Percentiles rank a stretch among this genome's conserved stretches.
Evolutionary conservation across 2,113 vertebrate species (phyloP).

Genomic region (Leiothrix lutea): DNA sequence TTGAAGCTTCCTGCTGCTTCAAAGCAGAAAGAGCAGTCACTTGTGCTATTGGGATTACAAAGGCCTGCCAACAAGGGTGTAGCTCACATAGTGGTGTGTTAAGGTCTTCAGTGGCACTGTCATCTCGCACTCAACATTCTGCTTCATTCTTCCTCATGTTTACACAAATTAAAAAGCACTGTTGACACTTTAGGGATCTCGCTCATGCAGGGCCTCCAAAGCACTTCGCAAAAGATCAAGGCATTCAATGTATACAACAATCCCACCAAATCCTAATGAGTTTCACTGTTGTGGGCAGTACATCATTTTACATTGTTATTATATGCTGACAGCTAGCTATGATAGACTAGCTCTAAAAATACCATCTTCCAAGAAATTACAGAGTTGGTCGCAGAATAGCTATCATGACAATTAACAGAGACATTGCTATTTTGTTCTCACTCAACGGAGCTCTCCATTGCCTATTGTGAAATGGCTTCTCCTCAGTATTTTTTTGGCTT

Average conservation of each 20-base stretch:
- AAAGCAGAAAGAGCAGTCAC: background rate
- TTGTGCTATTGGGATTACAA: background rate
- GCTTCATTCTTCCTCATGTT: background rate
- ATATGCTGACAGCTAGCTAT: background rate
- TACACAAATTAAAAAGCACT: background rate
- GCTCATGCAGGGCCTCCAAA: background rate
- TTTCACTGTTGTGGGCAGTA: background rate
- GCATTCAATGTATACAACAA: background rate
- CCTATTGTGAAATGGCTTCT: background rate
- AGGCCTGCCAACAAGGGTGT: background rate
- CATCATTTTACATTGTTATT: background rate
- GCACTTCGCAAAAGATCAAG: background rate
- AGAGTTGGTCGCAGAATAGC: background rate
- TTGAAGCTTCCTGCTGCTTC: conserved; percentile 17
- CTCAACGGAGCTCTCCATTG: background rate
- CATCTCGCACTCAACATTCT: background rate
- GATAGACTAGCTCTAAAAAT: background rate
- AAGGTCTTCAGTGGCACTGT: background rate
- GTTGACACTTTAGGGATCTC: background rate
- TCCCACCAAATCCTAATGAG: background rate
- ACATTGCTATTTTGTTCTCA: background rate
- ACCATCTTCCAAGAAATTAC: background rate
- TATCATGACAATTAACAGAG: background rate
- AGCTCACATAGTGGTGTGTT: background rate
- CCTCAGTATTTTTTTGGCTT: background rate